These are phyloP conservation scores for Brachystomella parvula DNA, from an alignment of 1,140 invertebrate species.

Conservation along the genomic window DNA sequence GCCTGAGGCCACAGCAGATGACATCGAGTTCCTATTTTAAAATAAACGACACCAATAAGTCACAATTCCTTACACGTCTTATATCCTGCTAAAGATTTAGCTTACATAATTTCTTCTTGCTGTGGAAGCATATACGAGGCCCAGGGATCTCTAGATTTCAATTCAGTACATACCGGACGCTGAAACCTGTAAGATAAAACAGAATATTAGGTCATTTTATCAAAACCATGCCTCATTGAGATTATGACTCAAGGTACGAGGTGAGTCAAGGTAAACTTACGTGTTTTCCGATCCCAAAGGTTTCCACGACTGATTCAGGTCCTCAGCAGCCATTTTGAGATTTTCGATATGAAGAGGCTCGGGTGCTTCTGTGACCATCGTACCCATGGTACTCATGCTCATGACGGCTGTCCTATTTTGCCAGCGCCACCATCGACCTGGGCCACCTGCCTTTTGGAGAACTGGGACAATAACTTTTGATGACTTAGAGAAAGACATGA, in stretches of 20 bases:
- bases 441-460: constrained; percentile 8
- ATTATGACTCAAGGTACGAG: not conserved
- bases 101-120: not conserved
- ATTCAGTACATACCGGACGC: not conserved
- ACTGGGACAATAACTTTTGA: constrained; percentile 7
- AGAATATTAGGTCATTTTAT: no score
- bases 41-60: no score
- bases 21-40: no score
- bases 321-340: not conserved
- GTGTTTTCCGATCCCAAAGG: not conserved
- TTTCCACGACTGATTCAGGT: no score
- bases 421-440: constrained; percentile 5
- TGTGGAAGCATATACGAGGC: not conserved
- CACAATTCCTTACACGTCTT: no score
- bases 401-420: not conserved
- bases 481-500: not conserved
- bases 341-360: not conserved
- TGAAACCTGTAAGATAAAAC: not conserved
- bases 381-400: not conserved
- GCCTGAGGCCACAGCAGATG: no score
- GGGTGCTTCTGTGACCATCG: no score
- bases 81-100: no score
- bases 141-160: not conserved
- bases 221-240: not conserved
- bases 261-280: not conserved